These are phyloP conservation scores for Drosophila trapezifrons DNA, from an alignment of 1,140 invertebrate genomes.

Conservation along the genomic window DNA sequence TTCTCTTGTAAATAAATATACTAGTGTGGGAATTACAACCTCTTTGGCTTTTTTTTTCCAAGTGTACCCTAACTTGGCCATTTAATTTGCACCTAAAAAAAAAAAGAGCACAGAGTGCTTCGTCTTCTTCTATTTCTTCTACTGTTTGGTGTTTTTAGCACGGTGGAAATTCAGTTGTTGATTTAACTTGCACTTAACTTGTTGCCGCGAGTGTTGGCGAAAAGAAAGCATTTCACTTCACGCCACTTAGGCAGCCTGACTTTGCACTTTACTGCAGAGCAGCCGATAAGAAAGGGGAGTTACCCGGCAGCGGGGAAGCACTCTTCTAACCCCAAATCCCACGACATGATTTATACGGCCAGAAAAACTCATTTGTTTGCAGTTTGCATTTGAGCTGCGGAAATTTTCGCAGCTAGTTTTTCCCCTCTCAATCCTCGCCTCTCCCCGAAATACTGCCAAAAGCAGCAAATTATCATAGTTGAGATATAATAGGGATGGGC, in stretches of 20 bases:
- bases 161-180: constrained; percentile 60
- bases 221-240: constrained; percentile 63
- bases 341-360: constrained; percentile 67
- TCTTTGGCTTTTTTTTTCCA: background rate
- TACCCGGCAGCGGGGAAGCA: background rate
- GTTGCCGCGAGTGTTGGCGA: constrained; percentile 43
- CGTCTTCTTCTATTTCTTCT: constrained; percentile 6
- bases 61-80: constrained; percentile 6
- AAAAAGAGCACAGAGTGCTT: constrained; percentile 4
- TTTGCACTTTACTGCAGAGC: constrained; percentile 45
- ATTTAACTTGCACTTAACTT: constrained; percentile 56
- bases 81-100: constrained; percentile 21
- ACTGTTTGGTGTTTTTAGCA: constrained; percentile 49
- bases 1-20: too few species aligned
- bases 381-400: constrained; percentile 43
- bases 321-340: constrained; percentile 39
- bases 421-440: too few species aligned
- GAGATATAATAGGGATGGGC: constrained; percentile 54
- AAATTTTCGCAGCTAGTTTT: constrained; percentile 21
- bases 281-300: constrained; percentile 26
- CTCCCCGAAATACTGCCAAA: constrained; percentile 18
- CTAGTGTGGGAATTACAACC: too few species aligned
- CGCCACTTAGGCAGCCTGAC: constrained; percentile 54
- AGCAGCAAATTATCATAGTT: constrained; percentile 45
- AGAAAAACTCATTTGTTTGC: constrained; percentile 69